Percentiles rank a stretch among this genome's conserved stretches.
phyloP scores from a whole-genome alignment of 2,797 vertebrate species.

The Sebastes baramenuke region DNA sequence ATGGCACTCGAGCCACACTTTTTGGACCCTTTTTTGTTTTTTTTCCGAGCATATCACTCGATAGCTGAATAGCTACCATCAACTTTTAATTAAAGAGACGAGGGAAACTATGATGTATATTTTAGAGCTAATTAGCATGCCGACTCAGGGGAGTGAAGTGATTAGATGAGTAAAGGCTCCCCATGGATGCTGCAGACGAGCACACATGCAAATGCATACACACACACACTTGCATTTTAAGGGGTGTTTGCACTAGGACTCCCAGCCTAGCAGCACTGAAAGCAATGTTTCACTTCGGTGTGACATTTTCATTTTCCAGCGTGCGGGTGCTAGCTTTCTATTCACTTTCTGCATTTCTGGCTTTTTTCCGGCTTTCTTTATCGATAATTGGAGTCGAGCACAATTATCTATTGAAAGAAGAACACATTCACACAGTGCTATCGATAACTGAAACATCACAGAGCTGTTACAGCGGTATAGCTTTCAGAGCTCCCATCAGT shows the following conservation, averaged over 20 bases:
- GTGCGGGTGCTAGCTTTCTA: background rate
- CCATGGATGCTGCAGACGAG: slow-evolving; percentile 46
- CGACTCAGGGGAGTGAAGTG: slow-evolving; percentile 63
- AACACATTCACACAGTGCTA: background rate
- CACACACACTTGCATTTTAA: slow-evolving; percentile 16
- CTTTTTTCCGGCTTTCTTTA: background rate
- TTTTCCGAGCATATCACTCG: slow-evolving; percentile 30
- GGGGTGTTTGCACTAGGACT: slow-evolving; percentile 8
- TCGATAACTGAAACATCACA: slow-evolving; percentile 3
- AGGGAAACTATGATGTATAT: slow-evolving; percentile 72
- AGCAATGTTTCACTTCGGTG: slow-evolving; percentile 28
- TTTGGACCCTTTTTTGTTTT: slow-evolving; percentile 3
- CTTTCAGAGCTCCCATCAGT: background rate
- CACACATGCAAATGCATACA: slow-evolving; percentile 21
- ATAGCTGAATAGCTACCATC: slow-evolving; percentile 61
- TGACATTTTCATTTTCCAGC: slow-evolving; percentile 50
- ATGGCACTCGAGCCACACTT: slow-evolving; percentile 27
- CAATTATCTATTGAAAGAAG: slow-evolving; percentile 10
- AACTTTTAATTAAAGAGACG: slow-evolving; percentile 75
- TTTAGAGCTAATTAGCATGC: slow-evolving; percentile 73
- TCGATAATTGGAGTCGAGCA: slow-evolving; percentile 7
- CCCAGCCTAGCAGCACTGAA: slow-evolving; percentile 9
- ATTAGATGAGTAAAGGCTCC: slow-evolving; percentile 77
- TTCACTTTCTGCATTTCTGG: background rate
- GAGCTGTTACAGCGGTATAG: background rate